Base-by-base conservation (phyloP, 92 coral and sea anemone genomes). In the Palythoa caribaeorum region DNA sequence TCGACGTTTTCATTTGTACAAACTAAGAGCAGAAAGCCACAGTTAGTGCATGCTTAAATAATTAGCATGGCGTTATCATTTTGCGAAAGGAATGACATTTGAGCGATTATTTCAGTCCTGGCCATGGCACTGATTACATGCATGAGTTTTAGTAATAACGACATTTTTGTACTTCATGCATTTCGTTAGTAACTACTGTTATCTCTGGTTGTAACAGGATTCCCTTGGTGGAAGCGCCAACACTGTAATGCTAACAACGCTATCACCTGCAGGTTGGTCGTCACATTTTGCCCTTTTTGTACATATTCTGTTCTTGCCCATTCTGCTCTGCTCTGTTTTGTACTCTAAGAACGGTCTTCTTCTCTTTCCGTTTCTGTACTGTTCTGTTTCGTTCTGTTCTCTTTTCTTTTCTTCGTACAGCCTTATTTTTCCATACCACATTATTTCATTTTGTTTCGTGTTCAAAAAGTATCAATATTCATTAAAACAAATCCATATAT, bases 141-240 rank as follows among this genome's bases (percentile, higher is more conserved):
- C 50, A 44, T 5, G 50, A 2, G 6, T 8, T 44, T 44, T 44
- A 44, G 50, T 44, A 44, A 44, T 44, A 17, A 59, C 17, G 16
- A 59, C 65, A 14, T 10, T 59, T 17, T 17, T 4, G 5, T 1
- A 4, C 17, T 13, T 14, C 12, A 17, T 37, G 10, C 15, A 70
- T 12, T 1, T 21, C 20, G 28, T 65, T 12, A 62, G 16, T 62
- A 62, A 65, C 11, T 37, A 6, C 15, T 12, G 16, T 52, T 37
- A 17, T 40, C 14, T 55, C 39, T 66, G 21, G 38, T 83, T 19
- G 78, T 51, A 73, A 48, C 83, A 97, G 99, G 99, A 95, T 84
- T 97, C 99, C 1, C 95, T 97, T 62, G 99, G 99, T 8, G 99
- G 99, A 9, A 95, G 92, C 84, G 90, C 97, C 55, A 92, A 89